Conservation (phyloP, 1,140 invertebrate genomes). For the Orius laevigatus region DNA sequence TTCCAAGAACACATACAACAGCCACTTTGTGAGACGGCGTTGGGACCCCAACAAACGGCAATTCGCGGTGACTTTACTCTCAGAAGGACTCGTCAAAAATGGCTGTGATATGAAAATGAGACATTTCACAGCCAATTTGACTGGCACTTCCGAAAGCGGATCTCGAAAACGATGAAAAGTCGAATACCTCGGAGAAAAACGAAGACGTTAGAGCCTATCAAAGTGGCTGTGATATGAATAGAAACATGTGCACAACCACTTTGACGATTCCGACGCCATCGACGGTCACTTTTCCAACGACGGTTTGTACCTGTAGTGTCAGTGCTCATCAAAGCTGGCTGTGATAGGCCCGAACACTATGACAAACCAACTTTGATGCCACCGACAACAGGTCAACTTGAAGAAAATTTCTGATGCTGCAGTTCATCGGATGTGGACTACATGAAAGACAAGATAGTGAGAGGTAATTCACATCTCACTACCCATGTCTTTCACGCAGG, state of each 20-base stretch:
- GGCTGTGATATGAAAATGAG: slow-evolving; percentile 68
- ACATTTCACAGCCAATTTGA: slow-evolving; percentile 75
- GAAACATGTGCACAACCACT: slow-evolving; percentile 29
- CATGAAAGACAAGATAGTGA: slow-evolving; percentile 92
- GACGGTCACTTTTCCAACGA: background rate
- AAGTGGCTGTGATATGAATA: slow-evolving; percentile 39
- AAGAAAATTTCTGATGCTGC: background rate
- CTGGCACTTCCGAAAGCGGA: slow-evolving; percentile 23
- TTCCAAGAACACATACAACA: slow-evolving; percentile 32
- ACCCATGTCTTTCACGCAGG: slow-evolving; percentile 79
- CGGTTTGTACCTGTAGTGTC: slow-evolving; percentile 26
- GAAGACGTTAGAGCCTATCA: slow-evolving; percentile 30
- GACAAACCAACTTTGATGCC: slow-evolving; percentile 61
- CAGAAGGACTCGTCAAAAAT: slow-evolving; percentile 66
- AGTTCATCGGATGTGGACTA: slow-evolving; percentile 21
- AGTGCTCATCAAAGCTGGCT: slow-evolving; percentile 76
- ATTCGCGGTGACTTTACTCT: slow-evolving; percentile 1
- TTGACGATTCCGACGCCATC: slow-evolving; percentile 25
- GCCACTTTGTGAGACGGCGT: slow-evolving; percentile 40
- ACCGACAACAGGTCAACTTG: slow-evolving; percentile 25
- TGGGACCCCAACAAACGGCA: background rate
- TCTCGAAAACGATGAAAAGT: background rate
- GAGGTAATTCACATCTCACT: slow-evolving; percentile 73
- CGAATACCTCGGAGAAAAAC: background rate
- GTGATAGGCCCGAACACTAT: slow-evolving; percentile 52